A percentile compares a stretch with the other conserved stretches of the same genome.
Conservation (phyloP, 2,797 vertebrate genomes). For the Cossypha polioptera region DNA sequence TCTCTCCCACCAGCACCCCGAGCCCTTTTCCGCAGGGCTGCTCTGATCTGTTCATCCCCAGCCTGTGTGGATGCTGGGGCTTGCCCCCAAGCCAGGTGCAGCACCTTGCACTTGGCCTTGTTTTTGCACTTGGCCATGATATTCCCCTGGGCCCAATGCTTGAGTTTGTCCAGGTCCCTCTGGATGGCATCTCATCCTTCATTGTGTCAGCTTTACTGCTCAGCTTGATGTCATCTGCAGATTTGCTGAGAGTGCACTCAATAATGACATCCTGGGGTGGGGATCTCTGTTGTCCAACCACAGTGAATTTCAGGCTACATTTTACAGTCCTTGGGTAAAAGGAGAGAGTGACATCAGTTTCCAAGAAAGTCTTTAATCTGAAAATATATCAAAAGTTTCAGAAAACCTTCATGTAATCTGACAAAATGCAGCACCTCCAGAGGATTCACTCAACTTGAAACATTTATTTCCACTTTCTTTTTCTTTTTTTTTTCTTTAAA, state of each 20-base stretch:
- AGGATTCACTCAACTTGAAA: not conserved
- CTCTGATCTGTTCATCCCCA: rapidly evolving
- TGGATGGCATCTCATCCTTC: not conserved
- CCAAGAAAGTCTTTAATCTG: not conserved
- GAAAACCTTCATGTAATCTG: constrained; percentile 9
- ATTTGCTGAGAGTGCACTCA: not conserved
- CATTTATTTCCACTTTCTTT: not conserved
- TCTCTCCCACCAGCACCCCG: not conserved
- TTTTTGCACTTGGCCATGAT: no score
- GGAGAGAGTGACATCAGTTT: not conserved
- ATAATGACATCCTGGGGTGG: not conserved
- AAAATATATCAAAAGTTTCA: constrained; percentile 1
- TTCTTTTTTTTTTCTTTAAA: not conserved
- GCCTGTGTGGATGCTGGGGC: not conserved
- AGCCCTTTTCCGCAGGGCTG: rapidly evolving
- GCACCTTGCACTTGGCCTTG: not conserved
- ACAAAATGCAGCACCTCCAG: not conserved
- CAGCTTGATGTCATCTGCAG: not conserved
- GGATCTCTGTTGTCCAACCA: not conserved
- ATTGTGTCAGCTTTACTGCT: rapidly evolving
- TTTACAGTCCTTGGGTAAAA: not conserved
- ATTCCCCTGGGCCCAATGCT: rapidly evolving
- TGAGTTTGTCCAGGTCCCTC: not conserved
- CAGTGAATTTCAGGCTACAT: not conserved
- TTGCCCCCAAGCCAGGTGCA: not conserved